Evolutionary conservation across 2,797 vertebrate genomes (phyloP), one percentile per base, ranked within the genome.

Genomic region (Phrynocephalus forsythii): DNA sequence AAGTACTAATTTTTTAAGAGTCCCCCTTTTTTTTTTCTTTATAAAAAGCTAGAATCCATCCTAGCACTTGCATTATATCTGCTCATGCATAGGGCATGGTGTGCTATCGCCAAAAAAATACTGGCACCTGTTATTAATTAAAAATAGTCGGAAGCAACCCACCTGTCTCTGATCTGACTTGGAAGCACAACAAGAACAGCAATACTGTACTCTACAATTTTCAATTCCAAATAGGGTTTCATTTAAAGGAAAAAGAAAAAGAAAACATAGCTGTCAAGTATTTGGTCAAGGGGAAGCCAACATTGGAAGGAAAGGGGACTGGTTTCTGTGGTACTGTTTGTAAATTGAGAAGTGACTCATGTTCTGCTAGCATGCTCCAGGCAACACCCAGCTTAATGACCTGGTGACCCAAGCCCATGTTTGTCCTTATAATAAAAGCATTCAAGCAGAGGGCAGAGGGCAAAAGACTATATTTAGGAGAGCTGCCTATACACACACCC

Each of bases 351-450:
- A 83, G 90, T 94, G 94, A 92, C 84, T 91, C 63, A 84, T 0
- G 0, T 86, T 90, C 79, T 83, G n/a, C 79, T 89, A 72, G 76
- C 8, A 0, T 22, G 86, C 92, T 93, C 66, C 86, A 91, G 91
- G 91, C 92, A 93, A 91, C 24, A 89, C 78, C 89, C 91, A 92
- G 79, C 90, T 95, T 92, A 91, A 84, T 91, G 94, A 94, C 84
- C 92, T 83, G 71, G 71, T 92, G 94, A 85, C 91, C 89, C 90
- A 91, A 91, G 91, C 90, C 38, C 82, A 93, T 87, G 92, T 91
- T 88, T 94, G 91, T 91, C 90, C 88, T 91, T 91, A 92, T 87
- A 95, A 94, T 90, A 94, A 94, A 95, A 93, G 85, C 91, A 94
- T 92, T 94, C 89, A 95, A 88, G 89, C 92, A 91, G n/a, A 93